These are phyloP conservation scores for Benthosema pterotum DNA, from an alignment of 2,797 vertebrate species.

Conservation along the genomic window DNA sequence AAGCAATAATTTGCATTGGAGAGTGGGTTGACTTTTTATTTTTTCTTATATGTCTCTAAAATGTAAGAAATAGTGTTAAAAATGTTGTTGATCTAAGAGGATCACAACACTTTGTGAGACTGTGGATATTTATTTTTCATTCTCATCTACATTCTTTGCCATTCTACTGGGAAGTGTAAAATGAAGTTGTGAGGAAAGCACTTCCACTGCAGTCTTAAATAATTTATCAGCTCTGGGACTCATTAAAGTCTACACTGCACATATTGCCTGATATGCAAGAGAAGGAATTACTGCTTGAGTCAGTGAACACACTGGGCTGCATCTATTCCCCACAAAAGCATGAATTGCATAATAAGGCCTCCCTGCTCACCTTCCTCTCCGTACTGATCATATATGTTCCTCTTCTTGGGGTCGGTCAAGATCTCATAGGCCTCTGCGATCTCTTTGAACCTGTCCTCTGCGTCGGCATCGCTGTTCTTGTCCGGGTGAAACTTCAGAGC, in stretches of 20 bases:
- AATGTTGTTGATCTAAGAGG: no score
- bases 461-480: slow-evolving; percentile 81
- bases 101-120: no score
- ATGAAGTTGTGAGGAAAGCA: slow-evolving; percentile 30
- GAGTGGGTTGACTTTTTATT: no score
- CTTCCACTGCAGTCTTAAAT: slow-evolving; percentile 38
- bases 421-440: slow-evolving; percentile 92
- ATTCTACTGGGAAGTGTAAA: no score
- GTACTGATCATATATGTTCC: slow-evolving; percentile 91
- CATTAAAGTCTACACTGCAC: slow-evolving; percentile 15
- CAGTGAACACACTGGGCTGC: slow-evolving; percentile 10
- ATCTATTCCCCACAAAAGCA: not conserved
- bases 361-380: slow-evolving; percentile 89
- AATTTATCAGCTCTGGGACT: slow-evolving; percentile 37
- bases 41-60: no score
- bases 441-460: slow-evolving; percentile 83
- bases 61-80: no score
- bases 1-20: no score
- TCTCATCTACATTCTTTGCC: no score
- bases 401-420: slow-evolving; percentile 91
- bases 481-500: slow-evolving; percentile 93
- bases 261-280: slow-evolving; percentile 16
- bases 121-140: no score
- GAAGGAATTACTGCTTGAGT: slow-evolving; percentile 7
- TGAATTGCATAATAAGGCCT: not conserved